Evolutionary conservation across 2,888 invertebrate genomes (phyloP), one percentile per base, ranked within the genome.

Genomic region (Acleris emargana): DNA sequence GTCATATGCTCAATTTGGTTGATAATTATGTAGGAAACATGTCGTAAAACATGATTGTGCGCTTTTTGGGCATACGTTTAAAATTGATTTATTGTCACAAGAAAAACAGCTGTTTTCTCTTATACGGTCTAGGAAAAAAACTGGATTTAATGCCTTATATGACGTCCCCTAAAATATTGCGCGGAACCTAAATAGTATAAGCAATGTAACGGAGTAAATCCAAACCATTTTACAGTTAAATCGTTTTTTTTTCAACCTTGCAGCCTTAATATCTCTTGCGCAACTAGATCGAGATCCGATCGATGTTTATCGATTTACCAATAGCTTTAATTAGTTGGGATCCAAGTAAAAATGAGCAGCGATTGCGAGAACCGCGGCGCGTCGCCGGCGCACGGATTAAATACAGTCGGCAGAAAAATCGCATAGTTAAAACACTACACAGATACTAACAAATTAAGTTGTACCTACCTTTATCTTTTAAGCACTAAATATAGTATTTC

Each of bases 271-370:
- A 18, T 18, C 59, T 54, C 49, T 64, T 64, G 54, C 64, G 55
- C 64, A 64, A 60, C 38, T 58, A 64, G 54, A 64, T 63, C 64
- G 63, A 67, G 49, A 79, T 76, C 71, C 79, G 76, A 80, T 47
- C 38, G 17, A 32, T 18, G 18, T 79, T 80, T 77, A 77, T 64
- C 64, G 70, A 69, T 71, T 71, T 81, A 80, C 81, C 78, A 87
- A 88, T 79, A 73, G 71, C 75, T 77, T 81, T 84, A 84, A 88
- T 88, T 88, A 82, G 78, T 76, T 75, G 78, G 79, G 79, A 76
- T 73, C 70, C 71, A 68, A 77, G 81, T 87, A 86, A 85, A 84
- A 77, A 76, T 70, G 62, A 62, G 57, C 28, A 49, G 49, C 67
- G 71, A 69, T 67, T 71, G 67, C 68, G 52, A 54, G 22, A 63